These are phyloP conservation scores for Limanda limanda DNA, from an alignment of 2,113 vertebrate genomes.

Conservation along the genomic window DNA sequence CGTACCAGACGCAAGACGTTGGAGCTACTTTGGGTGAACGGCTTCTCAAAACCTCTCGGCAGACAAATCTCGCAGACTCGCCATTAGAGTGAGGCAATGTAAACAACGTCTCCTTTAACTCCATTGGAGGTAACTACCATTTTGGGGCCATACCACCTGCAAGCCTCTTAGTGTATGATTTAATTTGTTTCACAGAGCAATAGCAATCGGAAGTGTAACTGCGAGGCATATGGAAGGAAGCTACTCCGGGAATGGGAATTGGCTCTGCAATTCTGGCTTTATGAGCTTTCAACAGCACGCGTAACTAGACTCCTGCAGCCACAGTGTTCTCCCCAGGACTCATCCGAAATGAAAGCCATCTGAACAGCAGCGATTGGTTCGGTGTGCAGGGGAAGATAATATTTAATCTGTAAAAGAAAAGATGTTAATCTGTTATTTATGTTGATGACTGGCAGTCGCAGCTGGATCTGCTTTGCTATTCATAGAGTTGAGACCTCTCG, in stretches of 20 bases:
- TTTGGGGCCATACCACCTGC: constrained; percentile 12
- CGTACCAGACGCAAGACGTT: constrained; percentile 5
- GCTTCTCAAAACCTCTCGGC: constrained; percentile 4
- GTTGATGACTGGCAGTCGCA: constrained; percentile 63
- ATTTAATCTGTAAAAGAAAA: constrained; percentile 72
- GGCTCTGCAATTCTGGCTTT: constrained; percentile 36
- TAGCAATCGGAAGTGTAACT: constrained; percentile 31
- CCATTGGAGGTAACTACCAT: constrained; percentile 30
- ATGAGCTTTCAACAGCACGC: constrained; percentile 27
- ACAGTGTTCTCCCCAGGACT: constrained; percentile 8
- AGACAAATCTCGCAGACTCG: constrained; percentile 16
- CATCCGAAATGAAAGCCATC: constrained; percentile 23
- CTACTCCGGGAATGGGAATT: constrained; percentile 44
- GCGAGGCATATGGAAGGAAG: constrained; percentile 27
- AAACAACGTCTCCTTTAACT: constrained; percentile 47
- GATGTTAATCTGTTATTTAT: constrained; percentile 76
- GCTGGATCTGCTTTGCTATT: constrained; percentile 75
- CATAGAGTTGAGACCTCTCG: constrained; percentile 61
- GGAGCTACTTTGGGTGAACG: neutral
- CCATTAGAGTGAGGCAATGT: neutral
- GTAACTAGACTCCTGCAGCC: constrained; percentile 15
- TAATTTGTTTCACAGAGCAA: constrained; percentile 31
- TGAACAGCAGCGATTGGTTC: constrained; percentile 52
- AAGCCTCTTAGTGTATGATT: constrained; percentile 21
- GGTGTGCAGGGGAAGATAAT: constrained; percentile 51